These are phyloP conservation scores for Syngnathus acus DNA, from an alignment of 2,797 vertebrate genomes.

Conservation along the genomic window DNA sequence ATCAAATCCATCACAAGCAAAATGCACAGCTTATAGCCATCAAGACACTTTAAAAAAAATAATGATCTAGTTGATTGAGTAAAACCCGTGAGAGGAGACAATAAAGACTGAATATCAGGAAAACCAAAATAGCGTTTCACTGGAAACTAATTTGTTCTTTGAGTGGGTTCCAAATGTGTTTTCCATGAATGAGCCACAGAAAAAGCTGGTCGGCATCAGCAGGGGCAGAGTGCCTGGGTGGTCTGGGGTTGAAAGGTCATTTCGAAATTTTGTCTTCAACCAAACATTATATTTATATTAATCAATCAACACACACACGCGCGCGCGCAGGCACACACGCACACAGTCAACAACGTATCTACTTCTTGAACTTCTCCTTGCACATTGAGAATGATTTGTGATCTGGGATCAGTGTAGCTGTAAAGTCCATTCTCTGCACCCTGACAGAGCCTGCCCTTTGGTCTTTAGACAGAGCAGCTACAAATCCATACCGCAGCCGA, in stretches of 20 bases:
- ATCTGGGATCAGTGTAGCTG: slow-evolving; percentile 48
- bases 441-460: slow-evolving; percentile 60
- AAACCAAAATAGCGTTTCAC: not conserved
- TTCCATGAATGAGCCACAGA: too few species aligned
- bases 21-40: slow-evolving; percentile 13
- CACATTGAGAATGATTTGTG: slow-evolving; percentile 43
- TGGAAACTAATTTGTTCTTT: not conserved
- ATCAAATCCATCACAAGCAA: slow-evolving; percentile 21
- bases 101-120: not conserved
- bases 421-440: slow-evolving; percentile 51
- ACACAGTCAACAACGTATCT: slow-evolving; percentile 8
- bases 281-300: not conserved
- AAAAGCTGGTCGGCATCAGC: not conserved
- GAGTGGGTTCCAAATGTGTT: slow-evolving; percentile 8
- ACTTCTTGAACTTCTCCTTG: slow-evolving; percentile 3
- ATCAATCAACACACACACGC: not conserved
- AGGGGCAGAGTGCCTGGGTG: slow-evolving; percentile 28
- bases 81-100: not conserved
- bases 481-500: slow-evolving; percentile 59
- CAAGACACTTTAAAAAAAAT: slow-evolving; percentile 10
- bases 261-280: slow-evolving; percentile 20
- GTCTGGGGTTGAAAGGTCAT: slow-evolving; percentile 45
- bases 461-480: slow-evolving; percentile 46
- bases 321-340: too few species aligned
- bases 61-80: not conserved